Evolutionary conservation across 1,140 invertebrate genomes (phyloP).

Genomic region (Rhopalosiphum maidis): DNA sequence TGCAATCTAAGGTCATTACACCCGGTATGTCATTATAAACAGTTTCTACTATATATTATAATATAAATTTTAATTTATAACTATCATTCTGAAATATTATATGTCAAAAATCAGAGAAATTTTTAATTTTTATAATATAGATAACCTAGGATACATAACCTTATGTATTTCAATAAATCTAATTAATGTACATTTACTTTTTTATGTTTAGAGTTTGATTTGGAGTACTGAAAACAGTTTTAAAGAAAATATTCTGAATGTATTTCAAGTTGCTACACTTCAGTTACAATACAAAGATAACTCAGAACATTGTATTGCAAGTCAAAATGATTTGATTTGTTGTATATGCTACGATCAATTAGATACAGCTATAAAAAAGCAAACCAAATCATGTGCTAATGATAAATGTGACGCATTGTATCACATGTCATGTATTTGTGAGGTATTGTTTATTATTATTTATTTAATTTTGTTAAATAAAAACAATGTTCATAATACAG

Average conservation of each 20-base stretch:
- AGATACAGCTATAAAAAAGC: not conserved
- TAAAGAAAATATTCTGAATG: conserved; percentile 29
- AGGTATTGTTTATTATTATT: not conserved
- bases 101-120: too few species aligned
- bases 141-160: too few species aligned
- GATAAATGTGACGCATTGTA: conserved; percentile 40
- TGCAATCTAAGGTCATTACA: too few species aligned
- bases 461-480: not conserved
- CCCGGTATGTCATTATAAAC: too few species aligned
- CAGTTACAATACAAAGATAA: not conserved
- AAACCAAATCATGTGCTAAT: conserved; percentile 23
- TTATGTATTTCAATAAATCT: not conserved
- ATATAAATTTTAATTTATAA: too few species aligned
- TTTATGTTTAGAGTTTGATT: conserved; percentile 19
- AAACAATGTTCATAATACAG: not conserved
- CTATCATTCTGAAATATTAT: too few species aligned
- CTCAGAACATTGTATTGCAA: not conserved
- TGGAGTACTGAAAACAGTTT: conserved; percentile 39
- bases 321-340: not conserved
- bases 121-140: too few species aligned
- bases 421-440: conserved; percentile 52
- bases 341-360: conserved; percentile 49
- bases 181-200: not conserved
- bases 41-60: too few species aligned
- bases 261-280: conserved; percentile 5